These are phyloP conservation scores for Drosophila pegasa DNA, from an alignment of 2,888 invertebrate genomes.

Conservation along the genomic window DNA sequence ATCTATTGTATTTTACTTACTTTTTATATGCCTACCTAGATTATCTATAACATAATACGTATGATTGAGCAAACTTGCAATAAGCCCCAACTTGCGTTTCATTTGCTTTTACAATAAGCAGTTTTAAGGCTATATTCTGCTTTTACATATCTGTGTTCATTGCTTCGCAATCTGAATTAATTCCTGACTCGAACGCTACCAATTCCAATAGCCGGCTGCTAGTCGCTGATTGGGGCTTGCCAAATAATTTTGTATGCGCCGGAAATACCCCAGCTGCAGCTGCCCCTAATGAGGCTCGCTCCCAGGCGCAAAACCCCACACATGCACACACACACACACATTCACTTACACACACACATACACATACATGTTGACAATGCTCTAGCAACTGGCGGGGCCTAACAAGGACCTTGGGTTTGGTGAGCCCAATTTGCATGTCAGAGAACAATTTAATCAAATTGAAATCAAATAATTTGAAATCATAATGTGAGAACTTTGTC, in stretches of 20 bases:
- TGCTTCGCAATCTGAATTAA: neutral
- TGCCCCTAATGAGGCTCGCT: constrained; percentile 47
- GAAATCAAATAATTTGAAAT: constrained; percentile 81
- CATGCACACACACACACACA: neutral
- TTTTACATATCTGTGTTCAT: neutral
- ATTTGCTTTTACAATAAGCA: neutral
- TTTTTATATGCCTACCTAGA: too few relatives aligned
- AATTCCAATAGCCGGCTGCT: constrained; percentile 32
- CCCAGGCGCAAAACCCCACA: constrained; percentile 29
- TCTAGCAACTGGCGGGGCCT: neutral
- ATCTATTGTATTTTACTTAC: too few relatives aligned
- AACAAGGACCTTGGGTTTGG: constrained; percentile 23
- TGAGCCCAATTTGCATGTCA: constrained; percentile 81
- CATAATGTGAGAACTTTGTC: constrained; percentile 83
- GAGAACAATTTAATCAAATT: constrained; percentile 80
- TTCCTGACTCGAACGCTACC: constrained; percentile 15
- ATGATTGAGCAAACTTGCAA: too few relatives aligned
- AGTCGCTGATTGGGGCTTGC: constrained; percentile 14
- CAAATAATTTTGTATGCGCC: constrained; percentile 24
- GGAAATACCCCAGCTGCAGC: constrained; percentile 30
- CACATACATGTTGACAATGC: neutral
- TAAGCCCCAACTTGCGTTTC: neutral
- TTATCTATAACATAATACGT: too few relatives aligned
- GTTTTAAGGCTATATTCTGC: neutral
- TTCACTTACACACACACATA: neutral